Base-by-base conservation (phyloP, 2,888 invertebrate species). In the Rotaria macrura region DNA sequence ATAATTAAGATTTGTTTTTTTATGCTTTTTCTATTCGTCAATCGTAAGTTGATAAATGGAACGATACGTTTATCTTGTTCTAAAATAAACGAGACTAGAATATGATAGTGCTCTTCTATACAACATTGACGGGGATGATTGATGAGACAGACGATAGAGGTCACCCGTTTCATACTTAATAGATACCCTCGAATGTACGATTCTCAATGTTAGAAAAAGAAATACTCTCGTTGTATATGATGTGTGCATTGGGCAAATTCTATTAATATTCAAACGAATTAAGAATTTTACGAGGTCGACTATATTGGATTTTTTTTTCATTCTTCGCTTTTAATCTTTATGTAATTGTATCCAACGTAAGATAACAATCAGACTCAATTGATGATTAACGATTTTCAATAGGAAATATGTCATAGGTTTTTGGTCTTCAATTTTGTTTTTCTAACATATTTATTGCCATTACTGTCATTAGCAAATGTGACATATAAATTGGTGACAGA, bases 31-130 rank as follows among this genome's bases (percentile, higher is more conserved):
- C 34, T 65, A 65, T 20, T 20, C 34, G 65, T 65, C 65, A 65
- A 65, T 65, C 34, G 20, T 65, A 65, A 65, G 25, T 34, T 65
- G 65, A 65, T 65, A 14, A 34, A 29, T 65, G 34, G 65, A 65
- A 65, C 38, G 65, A 65, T 65, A 65, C 65, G 65, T 65, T 65
- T 14, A 34, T 65, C 65, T 65, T 65, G 65, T 65, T 65, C 65
- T 65, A 34, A 65, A 65, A 65, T 65, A 65, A 34, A 65, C 17
- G 65, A 65, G 34, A 34, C 10, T 17, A 29, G 65, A 65, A 65
- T 34, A 29, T 34, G 34, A 65, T 65, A 34, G 17, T 17, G 17
- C n/a, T n/a, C n/a, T n/a, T n/a, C n/a, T n/a, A n/a, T n/a, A n/a
- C n/a, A n/a, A n/a, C n/a, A n/a, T n/a, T n/a, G n/a, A n/a, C n/a